Evolutionary conservation across 1,140 invertebrate species (phyloP).

Genomic region (Cydia fagiglandana): DNA sequence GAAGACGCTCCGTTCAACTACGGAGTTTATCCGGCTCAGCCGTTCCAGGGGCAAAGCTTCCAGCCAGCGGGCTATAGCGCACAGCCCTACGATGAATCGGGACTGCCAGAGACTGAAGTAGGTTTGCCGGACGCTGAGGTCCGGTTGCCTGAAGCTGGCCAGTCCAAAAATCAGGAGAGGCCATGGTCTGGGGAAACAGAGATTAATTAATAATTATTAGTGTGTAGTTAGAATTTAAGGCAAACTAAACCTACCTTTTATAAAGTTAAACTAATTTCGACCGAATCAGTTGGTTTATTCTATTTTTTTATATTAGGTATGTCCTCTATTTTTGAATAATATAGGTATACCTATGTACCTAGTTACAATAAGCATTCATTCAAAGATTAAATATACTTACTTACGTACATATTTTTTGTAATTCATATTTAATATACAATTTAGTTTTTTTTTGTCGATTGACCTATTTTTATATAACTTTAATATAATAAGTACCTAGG

Average conservation of each 20-base stretch:
- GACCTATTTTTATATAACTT: neutral
- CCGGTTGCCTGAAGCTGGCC: neutral
- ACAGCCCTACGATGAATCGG: slow-evolving; percentile 9
- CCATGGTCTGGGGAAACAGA: slow-evolving; percentile 69
- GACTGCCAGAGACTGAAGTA: neutral
- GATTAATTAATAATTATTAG: slow-evolving; percentile 59
- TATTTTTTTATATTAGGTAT: neutral
- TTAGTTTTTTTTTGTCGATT: too few species aligned
- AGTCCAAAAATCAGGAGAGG: slow-evolving; percentile 36
- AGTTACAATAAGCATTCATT: too few species aligned
- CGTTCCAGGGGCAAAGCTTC: slow-evolving; percentile 2
- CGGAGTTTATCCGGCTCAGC: slow-evolving; percentile 40
- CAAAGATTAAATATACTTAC: too few species aligned
- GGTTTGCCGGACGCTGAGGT: neutral
- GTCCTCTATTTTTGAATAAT: neutral
- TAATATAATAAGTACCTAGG: neutral
- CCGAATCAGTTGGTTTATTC: neutral
- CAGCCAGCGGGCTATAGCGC: neutral
- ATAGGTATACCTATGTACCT: too few species aligned
- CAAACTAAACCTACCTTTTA: neutral
- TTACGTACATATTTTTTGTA: too few species aligned
- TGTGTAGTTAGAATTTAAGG: neutral
- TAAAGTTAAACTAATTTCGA: neutral
- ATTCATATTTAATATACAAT: too few species aligned
- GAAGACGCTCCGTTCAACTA: slow-evolving; percentile 48